A percentile compares a stretch with the other conserved stretches of the same genome.
These are phyloP conservation scores for Acrocephalus arundinaceus DNA, from an alignment of 2,113 vertebrate species.

Conservation along the genomic window DNA sequence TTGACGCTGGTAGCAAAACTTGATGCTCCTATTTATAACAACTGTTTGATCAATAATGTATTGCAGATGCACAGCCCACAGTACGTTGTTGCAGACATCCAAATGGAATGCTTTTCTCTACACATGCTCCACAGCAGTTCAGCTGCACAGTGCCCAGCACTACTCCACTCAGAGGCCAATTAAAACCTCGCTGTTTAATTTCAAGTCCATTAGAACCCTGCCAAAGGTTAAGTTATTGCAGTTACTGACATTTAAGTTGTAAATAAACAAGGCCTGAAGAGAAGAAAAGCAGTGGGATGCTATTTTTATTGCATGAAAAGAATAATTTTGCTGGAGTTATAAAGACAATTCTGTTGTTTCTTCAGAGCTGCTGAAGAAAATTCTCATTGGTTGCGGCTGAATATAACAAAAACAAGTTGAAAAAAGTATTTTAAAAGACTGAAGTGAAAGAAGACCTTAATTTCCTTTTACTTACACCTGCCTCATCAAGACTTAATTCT, in stretches of 20 bases:
- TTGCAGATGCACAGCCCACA: neutral
- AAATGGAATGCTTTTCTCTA: neutral
- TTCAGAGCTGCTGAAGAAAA: neutral
- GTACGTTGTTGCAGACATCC: neutral
- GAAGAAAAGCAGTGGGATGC: neutral
- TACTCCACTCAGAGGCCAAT: neutral
- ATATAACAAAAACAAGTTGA: neutral
- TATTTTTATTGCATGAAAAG: neutral
- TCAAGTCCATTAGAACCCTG: neutral
- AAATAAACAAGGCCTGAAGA: neutral
- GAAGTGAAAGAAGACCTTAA: neutral
- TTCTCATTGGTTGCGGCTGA: neutral
- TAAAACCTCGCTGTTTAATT: neutral
- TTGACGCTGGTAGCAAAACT: neutral
- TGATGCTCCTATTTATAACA: constrained; percentile 35
- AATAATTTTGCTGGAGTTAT: neutral
- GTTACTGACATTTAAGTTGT: neutral
- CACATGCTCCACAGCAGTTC: fast-evolving
- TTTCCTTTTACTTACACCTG: neutral
- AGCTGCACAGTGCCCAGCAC: neutral
- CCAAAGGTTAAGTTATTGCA: constrained; percentile 2
- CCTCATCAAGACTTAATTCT: neutral
- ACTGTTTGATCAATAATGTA: constrained; percentile 62
- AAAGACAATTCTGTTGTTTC: neutral
- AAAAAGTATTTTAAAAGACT: neutral